Evolutionary conservation across 2,797 vertebrate genomes (phyloP).

Genomic region (Coregonus ussuriensis): DNA sequence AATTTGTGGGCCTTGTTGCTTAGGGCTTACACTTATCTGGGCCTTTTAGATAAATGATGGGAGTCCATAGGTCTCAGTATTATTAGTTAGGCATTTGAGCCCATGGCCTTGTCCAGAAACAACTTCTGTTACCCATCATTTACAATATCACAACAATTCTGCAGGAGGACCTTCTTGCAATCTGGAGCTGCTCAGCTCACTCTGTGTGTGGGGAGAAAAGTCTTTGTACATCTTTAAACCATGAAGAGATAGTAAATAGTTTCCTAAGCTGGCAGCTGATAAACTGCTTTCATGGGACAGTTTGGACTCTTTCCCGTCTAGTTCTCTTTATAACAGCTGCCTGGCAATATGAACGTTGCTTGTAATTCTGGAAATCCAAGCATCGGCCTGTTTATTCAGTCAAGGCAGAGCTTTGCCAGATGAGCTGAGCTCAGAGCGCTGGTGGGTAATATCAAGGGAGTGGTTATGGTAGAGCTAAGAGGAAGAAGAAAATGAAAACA

Average conservation of each 20-base stretch:
- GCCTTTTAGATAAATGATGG: neutral
- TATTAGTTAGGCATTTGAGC: neutral
- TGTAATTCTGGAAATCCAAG: neutral
- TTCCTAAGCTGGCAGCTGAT: no score
- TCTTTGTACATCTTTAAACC: no score
- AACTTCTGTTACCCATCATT: no score
- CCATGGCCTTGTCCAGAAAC: no score
- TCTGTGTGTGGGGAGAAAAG: no score
- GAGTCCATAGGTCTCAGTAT: neutral
- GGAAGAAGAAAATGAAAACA: neutral
- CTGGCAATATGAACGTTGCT: no score
- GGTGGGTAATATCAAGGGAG: neutral
- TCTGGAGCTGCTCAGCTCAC: no score
- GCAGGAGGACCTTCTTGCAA: no score
- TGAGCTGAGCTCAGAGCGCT: neutral
- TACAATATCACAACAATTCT: no score
- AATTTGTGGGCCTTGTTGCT: neutral
- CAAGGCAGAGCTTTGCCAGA: neutral
- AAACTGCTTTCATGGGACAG: neutral
- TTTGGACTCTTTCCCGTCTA: neutral
- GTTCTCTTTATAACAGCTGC: neutral
- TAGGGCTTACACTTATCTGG: neutral
- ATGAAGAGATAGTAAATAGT: no score
- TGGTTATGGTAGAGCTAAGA: neutral
- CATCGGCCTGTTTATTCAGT: neutral